Evolutionary conservation across 2,797 vertebrate species (phyloP).

Genomic region (Pangasius macronema): DNA sequence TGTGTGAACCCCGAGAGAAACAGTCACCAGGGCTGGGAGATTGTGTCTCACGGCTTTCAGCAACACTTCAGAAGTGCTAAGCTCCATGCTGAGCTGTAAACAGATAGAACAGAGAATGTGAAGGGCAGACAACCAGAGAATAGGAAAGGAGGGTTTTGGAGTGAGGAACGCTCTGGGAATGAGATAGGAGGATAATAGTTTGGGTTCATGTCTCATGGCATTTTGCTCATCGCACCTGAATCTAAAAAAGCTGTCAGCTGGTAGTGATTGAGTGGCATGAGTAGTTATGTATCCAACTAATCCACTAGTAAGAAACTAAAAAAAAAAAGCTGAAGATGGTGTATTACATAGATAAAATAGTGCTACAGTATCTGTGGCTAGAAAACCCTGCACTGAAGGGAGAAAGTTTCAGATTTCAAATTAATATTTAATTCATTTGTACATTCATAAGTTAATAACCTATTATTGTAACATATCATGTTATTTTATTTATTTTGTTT

Average conservation of each 20-base stretch:
- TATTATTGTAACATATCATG: not conserved
- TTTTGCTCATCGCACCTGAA: not conserved
- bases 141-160: constrained; percentile 10
- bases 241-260: not conserved
- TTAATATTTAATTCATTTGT: not conserved
- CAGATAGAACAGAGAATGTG: constrained; percentile 20
- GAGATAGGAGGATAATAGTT: not conserved
- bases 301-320: not conserved
- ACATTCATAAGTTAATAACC: not conserved
- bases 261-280: not conserved
- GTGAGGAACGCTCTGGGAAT: not conserved
- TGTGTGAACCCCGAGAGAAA: constrained; percentile 35
- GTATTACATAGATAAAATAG: not conserved
- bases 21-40: constrained; percentile 41
- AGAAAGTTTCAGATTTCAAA: not conserved
- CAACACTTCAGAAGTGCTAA: constrained; percentile 41
- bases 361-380: not conserved
- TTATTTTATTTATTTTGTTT: not conserved
- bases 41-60: constrained; percentile 52
- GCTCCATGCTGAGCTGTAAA: constrained; percentile 26
- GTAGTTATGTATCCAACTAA: not conserved
- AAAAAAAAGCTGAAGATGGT: not conserved
- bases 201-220: constrained; percentile 2
- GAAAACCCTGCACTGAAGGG: not conserved
- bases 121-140: constrained; percentile 34